phyloP scores from a whole-genome alignment of 92 coral and sea anemone genomes.

The Anthopleura xanthogrammica region DNA sequence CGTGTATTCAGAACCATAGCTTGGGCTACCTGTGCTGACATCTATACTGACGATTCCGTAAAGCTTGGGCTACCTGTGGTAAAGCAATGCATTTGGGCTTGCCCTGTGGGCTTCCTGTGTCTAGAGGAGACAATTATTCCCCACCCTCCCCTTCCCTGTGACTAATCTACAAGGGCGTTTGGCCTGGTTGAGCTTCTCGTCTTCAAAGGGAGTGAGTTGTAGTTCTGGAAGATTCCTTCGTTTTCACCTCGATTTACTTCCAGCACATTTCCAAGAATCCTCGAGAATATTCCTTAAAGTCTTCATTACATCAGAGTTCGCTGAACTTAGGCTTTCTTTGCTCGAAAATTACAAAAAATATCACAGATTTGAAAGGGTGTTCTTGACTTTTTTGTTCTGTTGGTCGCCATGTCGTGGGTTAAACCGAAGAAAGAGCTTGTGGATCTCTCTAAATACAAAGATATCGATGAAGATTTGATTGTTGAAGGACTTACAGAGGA shows the following conservation, averaged over 20 bases:
- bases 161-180: no score
- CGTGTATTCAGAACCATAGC: no score
- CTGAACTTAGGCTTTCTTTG: background rate
- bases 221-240: constrained; percentile 12
- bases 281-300: background rate
- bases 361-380: constrained; percentile 9
- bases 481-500: constrained; percentile 84
- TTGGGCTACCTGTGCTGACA: no score
- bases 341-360: background rate
- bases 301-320: background rate
- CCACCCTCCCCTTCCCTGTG: no score
- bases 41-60: no score
- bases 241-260: constrained; percentile 12
- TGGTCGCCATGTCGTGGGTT: constrained; percentile 76
- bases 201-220: background rate
- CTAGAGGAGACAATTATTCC: no score
- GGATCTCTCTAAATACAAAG: constrained; percentile 66
- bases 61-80: no score
- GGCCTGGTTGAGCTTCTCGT: no score
- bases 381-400: background rate
- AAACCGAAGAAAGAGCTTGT: constrained; percentile 59
- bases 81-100: no score
- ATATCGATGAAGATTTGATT: constrained; percentile 75
- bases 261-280: background rate
- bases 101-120: no score